Base-by-base conservation (phyloP, 2,113 vertebrate genomes). In the Cryptotis parvus region DNA sequence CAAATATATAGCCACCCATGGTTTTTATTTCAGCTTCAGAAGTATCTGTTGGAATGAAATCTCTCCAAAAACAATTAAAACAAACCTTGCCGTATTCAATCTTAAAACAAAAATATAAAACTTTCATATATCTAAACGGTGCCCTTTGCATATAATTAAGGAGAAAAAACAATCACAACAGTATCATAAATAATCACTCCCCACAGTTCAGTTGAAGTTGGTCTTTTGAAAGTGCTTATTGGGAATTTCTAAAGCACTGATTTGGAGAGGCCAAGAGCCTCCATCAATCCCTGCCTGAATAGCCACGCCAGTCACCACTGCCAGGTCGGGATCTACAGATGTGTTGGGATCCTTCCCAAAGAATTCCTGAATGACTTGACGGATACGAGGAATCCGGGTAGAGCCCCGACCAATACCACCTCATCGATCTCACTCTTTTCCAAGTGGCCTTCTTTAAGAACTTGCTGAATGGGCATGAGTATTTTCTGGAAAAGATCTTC, bases 301-400 rank as follows among this genome's bases (percentile, higher is more conserved):
- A 63, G 99, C 98, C 93, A 99, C 99, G 0, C 99, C 99, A 0
- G 90, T 99, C 27, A 99, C 99, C 91, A 99, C 99, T 0, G 99
- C 99, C 91, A 99, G 96, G 94, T 99, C 99, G 0, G 99, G 99
- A 96, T 99, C 99, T 52, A 99, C 99, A 0, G 99, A 99, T 0
- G 99, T 99, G 97, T 99, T 99, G 12, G 99, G 99, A 12, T 99
- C 98, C 97, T 99, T 99, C 65, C 98, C 98, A 95, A 99, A 99
- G 96, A 98, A 99, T 85, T 99, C 98, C 5, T 39, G 97, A 94
- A 99, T 99, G 81, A 99, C 98, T 90, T 97, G 97, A 55, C 99
- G 98, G 94, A 99, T 99, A 27, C 97, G 98, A 1, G 99, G 99
- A 94, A 99, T 99, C 74, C 99, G 98, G 1, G 99, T 99, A 55